Base-by-base conservation (phyloP, 2,797 vertebrate species). In the Cyprinodon diabolis region DNA sequence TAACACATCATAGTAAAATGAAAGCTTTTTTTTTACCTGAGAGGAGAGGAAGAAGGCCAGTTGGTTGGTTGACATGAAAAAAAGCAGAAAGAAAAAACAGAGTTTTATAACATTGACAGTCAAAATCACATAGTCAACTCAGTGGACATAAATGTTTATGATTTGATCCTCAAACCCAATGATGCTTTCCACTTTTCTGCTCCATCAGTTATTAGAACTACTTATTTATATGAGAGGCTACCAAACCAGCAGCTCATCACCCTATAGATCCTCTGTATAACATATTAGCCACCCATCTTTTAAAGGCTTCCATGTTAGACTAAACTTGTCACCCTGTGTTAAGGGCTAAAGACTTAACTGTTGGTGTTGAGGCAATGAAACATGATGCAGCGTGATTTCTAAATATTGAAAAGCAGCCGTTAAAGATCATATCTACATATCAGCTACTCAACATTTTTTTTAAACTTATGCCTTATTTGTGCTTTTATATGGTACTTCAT, bases 1-100 rank as follows among this genome's bases (percentile, higher is more conserved):
- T 3, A 30, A 3, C 49, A 63, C 6, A 43, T 19, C 14, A 65
- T 12, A 23, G 21, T 23, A 0, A 1, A 47, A 43, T 47, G 15
- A 65, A 74, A 1, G 47, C 23, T 74, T 69, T 2, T 23, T 14
- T 85, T 87, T 90, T 89, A 92, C 91, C 91, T 92, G 91, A 84
- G 14, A 51, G 55, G 25, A 10, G 73, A 79, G 2, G 67, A 54
- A 30, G 25, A 30, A 19, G 70, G 37, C 52, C 76, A 71, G 57
- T 25, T 30, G 47, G 9, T 19, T 57, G 66, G 23, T 66, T 66
- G 48, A 72, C 79, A 87, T 87, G 76, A 69, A 76, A 37, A 56
- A 68, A 76, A 76, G 48, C 56, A 82, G 15, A 83, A 7, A 85
- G 17, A 74, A 49, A 35, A 81, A 89, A 68, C 15, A 8, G 2